Percentiles rank a stretch among this genome's conserved stretches.
phyloP scores from a whole-genome alignment of 2,888 invertebrate genomes.

The Volucella inflata region DNA sequence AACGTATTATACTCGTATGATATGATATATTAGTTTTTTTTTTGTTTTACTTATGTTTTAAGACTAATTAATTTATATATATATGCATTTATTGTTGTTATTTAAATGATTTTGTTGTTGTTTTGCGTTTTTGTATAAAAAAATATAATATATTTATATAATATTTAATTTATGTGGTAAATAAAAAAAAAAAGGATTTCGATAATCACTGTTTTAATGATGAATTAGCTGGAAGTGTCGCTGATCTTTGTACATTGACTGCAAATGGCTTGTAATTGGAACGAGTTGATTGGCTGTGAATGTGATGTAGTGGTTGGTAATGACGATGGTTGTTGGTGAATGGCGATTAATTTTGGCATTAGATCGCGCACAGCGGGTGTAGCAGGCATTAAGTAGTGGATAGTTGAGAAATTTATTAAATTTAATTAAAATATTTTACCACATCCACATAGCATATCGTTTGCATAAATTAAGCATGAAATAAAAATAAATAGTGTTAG shows the following conservation, averaged over 20 bases:
- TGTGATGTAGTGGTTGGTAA: slow-evolving; percentile 29
- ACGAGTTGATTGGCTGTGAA: slow-evolving; percentile 83
- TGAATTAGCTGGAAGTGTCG: slow-evolving; percentile 93
- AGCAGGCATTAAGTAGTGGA: slow-evolving; percentile 64
- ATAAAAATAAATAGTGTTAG: slow-evolving; percentile 53
- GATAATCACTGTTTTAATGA: slow-evolving; percentile 85
- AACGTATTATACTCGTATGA: slow-evolving; percentile 60
- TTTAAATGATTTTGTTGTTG: slow-evolving; percentile 60
- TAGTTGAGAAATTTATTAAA: slow-evolving; percentile 57
- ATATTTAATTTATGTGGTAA: slow-evolving; percentile 71
- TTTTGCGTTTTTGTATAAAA: slow-evolving; percentile 53
- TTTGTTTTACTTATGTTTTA: slow-evolving; percentile 52
- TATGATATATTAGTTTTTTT: slow-evolving; percentile 72
- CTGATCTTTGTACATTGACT: slow-evolving; percentile 90
- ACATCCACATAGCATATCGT: slow-evolving; percentile 62
- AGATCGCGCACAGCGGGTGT: slow-evolving; percentile 25
- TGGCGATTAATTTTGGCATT: slow-evolving; percentile 52
- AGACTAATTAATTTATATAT: slow-evolving; percentile 71
- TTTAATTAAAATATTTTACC: slow-evolving; percentile 63
- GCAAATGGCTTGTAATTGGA: slow-evolving; percentile 84
- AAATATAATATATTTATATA: slow-evolving; percentile 73
- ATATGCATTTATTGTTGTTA: slow-evolving; percentile 70
- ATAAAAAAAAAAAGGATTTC: slow-evolving; percentile 58
- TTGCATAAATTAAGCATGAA: slow-evolving; percentile 71
- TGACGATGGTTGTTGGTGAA: slow-evolving; percentile 53